phyloP scores from a whole-genome alignment of 2,797 vertebrate genomes.

The Centropyge bicolor region DNA sequence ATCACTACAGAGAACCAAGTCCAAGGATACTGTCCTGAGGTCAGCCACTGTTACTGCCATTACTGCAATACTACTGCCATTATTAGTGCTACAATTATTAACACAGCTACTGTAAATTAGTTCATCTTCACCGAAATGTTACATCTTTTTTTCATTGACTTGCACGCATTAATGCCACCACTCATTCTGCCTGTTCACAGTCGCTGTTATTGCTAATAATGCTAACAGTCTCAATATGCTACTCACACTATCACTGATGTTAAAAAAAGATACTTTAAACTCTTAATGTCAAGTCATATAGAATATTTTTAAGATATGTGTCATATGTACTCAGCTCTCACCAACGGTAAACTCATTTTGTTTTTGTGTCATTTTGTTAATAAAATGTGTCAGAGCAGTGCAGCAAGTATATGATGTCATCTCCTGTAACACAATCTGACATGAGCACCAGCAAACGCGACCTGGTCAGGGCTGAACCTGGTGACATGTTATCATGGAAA shows the following conservation, averaged over 20 bases:
- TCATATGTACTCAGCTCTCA: background rate
- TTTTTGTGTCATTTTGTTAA: no score
- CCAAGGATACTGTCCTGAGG: slow-evolving; percentile 94
- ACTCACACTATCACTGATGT: no score
- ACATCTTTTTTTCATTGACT: background rate
- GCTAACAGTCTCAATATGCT: background rate
- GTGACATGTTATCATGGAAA: no score
- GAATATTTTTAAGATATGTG: background rate
- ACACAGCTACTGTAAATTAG: background rate
- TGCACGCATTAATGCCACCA: no score
- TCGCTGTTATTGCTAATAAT: background rate
- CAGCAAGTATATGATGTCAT: background rate
- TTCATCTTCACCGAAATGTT: background rate
- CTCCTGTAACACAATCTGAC: background rate
- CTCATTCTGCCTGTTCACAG: background rate
- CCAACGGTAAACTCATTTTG: background rate
- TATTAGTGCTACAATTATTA: background rate
- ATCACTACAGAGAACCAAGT: slow-evolving; percentile 92
- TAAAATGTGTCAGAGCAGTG: background rate
- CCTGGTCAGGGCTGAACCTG: no score
- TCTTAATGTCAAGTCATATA: no score
- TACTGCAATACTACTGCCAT: background rate
- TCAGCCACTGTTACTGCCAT: slow-evolving; percentile 60
- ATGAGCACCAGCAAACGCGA: background rate
- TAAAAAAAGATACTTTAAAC: no score